Conservation (phyloP, 2,797 vertebrate species). For the Argentina silus region DNA sequence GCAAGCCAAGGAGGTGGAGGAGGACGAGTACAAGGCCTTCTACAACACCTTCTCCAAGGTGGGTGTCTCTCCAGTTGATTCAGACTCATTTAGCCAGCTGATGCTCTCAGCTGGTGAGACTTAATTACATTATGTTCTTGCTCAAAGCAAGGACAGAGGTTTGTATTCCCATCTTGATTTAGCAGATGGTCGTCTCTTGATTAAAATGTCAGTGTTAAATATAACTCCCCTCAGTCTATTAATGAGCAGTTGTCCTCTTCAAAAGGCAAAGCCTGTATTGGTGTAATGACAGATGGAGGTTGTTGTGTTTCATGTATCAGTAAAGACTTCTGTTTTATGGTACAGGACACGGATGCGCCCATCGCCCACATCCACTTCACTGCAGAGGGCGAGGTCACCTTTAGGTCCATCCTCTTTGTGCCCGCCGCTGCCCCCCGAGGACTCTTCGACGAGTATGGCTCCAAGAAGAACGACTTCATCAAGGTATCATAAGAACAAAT, state of each 20-base stretch:
- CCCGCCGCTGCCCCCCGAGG: slow-evolving; percentile 86
- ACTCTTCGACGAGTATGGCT: slow-evolving; percentile 89
- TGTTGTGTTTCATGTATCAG: not conserved
- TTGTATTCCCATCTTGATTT: not conserved
- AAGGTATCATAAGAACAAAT: slow-evolving; percentile 73
- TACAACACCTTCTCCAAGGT: slow-evolving; percentile 93
- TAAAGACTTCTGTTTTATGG: not conserved
- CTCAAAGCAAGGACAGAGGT: not conserved
- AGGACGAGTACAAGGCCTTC: slow-evolving; percentile 89
- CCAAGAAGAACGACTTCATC: slow-evolving; percentile 90
- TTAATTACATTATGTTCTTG: not conserved
- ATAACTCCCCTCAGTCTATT: not conserved
- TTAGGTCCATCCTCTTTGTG: slow-evolving; percentile 89
- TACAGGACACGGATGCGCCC: slow-evolving; percentile 84
- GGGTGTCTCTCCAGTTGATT: slow-evolving; percentile 17
- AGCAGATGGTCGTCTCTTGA: not conserved
- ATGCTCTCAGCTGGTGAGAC: not conserved
- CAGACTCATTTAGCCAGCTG: not conserved
- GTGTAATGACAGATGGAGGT: not conserved
- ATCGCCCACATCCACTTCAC: slow-evolving; percentile 88
- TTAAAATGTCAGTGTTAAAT: not conserved
- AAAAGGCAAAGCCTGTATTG: not conserved
- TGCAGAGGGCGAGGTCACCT: slow-evolving; percentile 90
- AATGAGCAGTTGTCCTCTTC: not conserved
- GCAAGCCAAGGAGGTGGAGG: slow-evolving; percentile 87